These are phyloP conservation scores for Naja naja DNA, from an alignment of 2,113 vertebrate genomes.

Conservation along the genomic window DNA sequence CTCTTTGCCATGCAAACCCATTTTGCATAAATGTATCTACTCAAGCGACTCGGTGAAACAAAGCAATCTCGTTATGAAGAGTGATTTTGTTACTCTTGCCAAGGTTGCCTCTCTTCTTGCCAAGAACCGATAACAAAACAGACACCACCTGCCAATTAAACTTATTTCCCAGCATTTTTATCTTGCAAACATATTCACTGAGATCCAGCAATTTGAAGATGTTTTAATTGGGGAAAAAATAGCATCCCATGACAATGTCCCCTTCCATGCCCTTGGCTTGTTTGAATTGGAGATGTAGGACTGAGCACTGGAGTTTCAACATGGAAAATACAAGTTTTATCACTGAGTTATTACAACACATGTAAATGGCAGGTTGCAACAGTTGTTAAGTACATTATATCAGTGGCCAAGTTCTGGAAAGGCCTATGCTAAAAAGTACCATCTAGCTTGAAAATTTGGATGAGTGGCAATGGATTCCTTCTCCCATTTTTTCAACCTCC, in stretches of 20 bases:
- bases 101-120: neutral
- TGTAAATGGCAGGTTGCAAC: neutral
- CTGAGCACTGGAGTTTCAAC: neutral
- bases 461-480: neutral
- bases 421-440: neutral
- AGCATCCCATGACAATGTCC: neutral
- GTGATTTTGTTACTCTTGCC: neutral
- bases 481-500: neutral
- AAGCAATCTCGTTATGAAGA: neutral
- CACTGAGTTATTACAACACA: neutral
- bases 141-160: neutral
- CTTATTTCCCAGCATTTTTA: neutral
- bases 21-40: neutral
- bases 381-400: neutral
- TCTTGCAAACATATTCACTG: neutral
- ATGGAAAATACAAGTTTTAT: neutral
- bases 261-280: neutral
- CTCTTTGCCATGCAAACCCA: neutral
- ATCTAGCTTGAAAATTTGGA: neutral
- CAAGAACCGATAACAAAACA: neutral
- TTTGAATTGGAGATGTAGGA: neutral
- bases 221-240: neutral
- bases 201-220: neutral
- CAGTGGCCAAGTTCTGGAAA: neutral
- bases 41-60: neutral